Conservation (phyloP, 2,888 invertebrate species). For the Sinotaia quadrata region DNA sequence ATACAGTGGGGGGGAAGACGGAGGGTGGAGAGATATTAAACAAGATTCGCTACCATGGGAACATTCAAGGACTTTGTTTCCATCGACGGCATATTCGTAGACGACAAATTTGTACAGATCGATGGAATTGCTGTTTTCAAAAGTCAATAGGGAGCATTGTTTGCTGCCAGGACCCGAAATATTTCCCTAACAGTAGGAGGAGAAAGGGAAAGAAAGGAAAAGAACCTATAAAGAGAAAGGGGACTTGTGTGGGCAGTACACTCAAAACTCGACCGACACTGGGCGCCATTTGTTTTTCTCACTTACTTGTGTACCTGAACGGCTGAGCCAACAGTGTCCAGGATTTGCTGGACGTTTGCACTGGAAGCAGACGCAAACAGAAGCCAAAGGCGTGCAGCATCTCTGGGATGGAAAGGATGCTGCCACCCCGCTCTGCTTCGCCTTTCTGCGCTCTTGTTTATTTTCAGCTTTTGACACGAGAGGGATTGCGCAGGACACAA, state of each 20-base stretch:
- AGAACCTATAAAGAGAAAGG: no score
- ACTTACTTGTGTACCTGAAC: conserved; percentile 11
- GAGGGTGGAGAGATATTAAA: no score
- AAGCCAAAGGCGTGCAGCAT: conserved; percentile 5
- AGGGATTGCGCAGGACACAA: background rate
- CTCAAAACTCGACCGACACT: conserved; percentile 4
- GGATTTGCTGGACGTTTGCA: conserved; percentile 5
- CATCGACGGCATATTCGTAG: no score
- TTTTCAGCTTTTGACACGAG: background rate
- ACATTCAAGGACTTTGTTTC: background rate
- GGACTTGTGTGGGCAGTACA: background rate
- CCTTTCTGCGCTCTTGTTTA: conserved; percentile 5
- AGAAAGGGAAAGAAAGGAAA: no score
- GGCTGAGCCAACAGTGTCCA: conserved; percentile 3
- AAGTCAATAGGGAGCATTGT: conserved; percentile 2
- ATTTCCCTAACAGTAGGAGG: conserved; percentile 8
- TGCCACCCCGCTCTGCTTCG: background rate
- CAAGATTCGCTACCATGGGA: no score
- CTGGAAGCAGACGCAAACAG: conserved; percentile 7
- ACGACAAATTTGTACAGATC: background rate
- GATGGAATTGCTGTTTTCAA: background rate
- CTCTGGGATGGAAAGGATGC: conserved; percentile 9
- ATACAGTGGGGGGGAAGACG: no score
- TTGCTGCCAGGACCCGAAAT: background rate
- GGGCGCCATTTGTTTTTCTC: conserved; percentile 11